Evolutionary conservation across 1,140 invertebrate genomes (phyloP), one percentile per base, ranked within the genome.

Genomic region (Sycophila sp.): DNA sequence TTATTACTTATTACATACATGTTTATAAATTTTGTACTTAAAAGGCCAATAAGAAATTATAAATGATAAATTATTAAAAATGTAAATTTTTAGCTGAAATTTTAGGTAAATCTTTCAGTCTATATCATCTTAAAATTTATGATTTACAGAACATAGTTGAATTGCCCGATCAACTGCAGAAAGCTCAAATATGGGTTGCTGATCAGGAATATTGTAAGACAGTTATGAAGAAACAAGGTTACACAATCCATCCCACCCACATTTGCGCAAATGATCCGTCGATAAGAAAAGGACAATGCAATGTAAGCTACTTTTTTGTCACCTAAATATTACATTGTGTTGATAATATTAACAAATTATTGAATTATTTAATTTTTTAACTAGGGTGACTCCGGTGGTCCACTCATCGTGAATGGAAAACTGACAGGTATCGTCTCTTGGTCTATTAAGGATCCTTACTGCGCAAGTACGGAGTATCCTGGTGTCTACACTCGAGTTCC

Each of bases 311-410:
- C 24, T 53, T 26, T 13, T 15, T 0, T 28, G 11, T 15, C 5
- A 22, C 11, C 28, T 26, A n/a, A 53, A 30, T n/a, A 1, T n/a
- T n/a, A 0, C 7, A 53, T 13, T 28, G 2, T 13, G 7, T 1
- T 30, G 11, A 0, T n/a, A n/a, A n/a, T n/a, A n/a, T n/a, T n/a
- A n/a, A n/a, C n/a, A n/a, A n/a, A n/a, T 47, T 22, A 45, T 45
- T 47, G 42, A 10, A 2, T n/a, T n/a, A 47, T 15, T 24, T 40
- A 13, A 15, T 1, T 59, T 30, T 40, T 40, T 17, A n/a, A n/a
- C n/a, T n/a, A 69, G 67, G 58, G 67, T 22, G 67, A 69, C 19
- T 62, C 67, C 1, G 67, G 67, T 53, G 67, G 38, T 55, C 60
- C 58, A 1, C 36, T 69, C 11, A 36, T 22, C 5, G 24, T 60